Base-by-base conservation (phyloP, 2,113 vertebrate species). In the Gymnogyps californianus region DNA sequence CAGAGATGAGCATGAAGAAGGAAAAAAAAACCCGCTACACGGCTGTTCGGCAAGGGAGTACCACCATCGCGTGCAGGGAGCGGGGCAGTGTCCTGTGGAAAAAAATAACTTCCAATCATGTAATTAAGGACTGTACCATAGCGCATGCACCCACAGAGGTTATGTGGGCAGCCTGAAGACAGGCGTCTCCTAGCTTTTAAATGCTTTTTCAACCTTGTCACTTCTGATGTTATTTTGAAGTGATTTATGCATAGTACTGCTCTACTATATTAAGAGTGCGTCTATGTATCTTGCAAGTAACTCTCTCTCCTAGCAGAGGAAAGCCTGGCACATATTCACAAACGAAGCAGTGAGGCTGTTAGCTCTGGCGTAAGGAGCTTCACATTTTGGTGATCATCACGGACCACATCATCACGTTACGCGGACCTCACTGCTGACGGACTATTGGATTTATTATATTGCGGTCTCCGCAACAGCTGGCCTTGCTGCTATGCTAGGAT, bases 341-440 rank as follows among this genome's bases (percentile, higher is more conserved):
- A 22, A n/a, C 0, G 6, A 14, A 61, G 82, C 55, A 72, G 52
- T 0, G 2, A 83, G 38, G 44, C 62, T 67, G 29, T 38, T 13
- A 6, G 21, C 44, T 72, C 58, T 24, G 38, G 13, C n/a, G 26
- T 4, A 12, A 47, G 36, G 20, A 77, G 54, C 31, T 83, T 38
- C n/a, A 31, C 31, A 7, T 55, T 52, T 4, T 16, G 55, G 42
- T 22, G 66, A 47, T 40, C 28, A 25, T 7, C 47, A 31, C 29
- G 0, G 0, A 32, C n/a, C 11, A 15, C 72, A 49, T 6, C 38
- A 24, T 6, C 32, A 29, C 0, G 0, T 36, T 10, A 42, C 0
- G 3, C 4, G 17, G 38, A 28, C 7, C 57, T 71, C 31, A 11
- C 34, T 15, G 49, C 29, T 19, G 13, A 8, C 4, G 34, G 7